Base-by-base conservation (phyloP, 2,797 vertebrate species). In the Oryzias dopingdopingensis region DNA sequence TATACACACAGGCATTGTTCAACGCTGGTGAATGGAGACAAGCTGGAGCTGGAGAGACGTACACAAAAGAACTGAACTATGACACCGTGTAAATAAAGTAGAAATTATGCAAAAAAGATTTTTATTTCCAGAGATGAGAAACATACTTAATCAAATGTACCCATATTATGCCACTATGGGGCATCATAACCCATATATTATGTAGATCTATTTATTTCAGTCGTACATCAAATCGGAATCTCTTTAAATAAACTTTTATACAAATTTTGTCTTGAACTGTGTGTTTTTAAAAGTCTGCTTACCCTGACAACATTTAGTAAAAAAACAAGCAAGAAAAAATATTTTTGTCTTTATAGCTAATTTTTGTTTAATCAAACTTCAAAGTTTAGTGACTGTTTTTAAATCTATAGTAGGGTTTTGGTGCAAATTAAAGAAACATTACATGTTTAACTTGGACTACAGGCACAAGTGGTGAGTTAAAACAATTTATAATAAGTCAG, bases 11-110 rank as follows among this genome's bases (percentile, higher is more conserved):
- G 87, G 85, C 82, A 88, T 81, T 76, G 77, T 76, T 80, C 72
- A 81, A 81, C 62, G 74, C 67, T 77, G 69, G 63, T 70, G 70
- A 78, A 58, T 61, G 77, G 74, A 85, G 78, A 65, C 59, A 76
- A 80, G 88, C 87, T 87, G 87, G 88, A 91, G 88, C 88, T 91
- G 89, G 89, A 90, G 75, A 83, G 67, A 86, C 81, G 80, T 82
- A 81, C 86, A 72, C 68, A 67, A 69, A 32, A 72, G 57, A 75
- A 86, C 85, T 80, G 79, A 84, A 83, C 72, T 76, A 85, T 87
- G 87, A 82, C 76, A 57, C 48, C 37, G 44, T 89, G 86, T 91
- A 88, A 82, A 90, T 89, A 90, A 14, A 44, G 20, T 63, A 63
- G 50, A 77, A 67, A 84, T 81, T 1, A 79, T 64, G 53, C 48